These are phyloP conservation scores for Liparis tanakae DNA, from an alignment of 2,797 vertebrate species.

Conservation along the genomic window DNA sequence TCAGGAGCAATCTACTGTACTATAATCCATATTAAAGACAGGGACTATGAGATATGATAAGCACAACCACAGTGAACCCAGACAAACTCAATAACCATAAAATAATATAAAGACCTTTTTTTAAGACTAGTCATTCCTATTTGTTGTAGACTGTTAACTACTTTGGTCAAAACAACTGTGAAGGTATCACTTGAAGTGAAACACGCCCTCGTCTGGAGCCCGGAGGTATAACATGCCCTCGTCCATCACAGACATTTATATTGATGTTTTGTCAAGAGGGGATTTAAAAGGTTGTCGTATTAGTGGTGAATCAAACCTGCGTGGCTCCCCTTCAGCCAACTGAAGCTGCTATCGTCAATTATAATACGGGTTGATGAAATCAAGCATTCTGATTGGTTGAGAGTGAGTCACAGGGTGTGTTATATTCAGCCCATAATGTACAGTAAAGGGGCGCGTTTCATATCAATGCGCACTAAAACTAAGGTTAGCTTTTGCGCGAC, in stretches of 20 bases:
- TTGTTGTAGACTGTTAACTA: neutral
- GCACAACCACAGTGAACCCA: conserved; percentile 9
- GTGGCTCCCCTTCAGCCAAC: neutral
- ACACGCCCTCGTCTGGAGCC: neutral
- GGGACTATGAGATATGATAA: conserved; percentile 34
- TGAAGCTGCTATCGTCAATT: neutral
- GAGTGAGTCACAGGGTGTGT: no score
- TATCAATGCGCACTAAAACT: no score
- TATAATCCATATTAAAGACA: conserved; percentile 22
- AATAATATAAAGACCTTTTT: conserved; percentile 4
- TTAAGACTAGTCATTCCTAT: neutral
- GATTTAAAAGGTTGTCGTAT: neutral
- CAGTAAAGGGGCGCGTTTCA: no score
- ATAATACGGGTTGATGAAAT: no score
- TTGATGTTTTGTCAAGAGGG: neutral
- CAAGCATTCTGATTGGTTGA: no score
- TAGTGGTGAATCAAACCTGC: neutral
- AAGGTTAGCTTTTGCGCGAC: no score
- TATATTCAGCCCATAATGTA: no score
- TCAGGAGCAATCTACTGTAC: conserved; percentile 14
- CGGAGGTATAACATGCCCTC: no score
- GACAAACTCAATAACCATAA: conserved; percentile 1
- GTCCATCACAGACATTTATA: neutral
- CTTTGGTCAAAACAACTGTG: neutral
- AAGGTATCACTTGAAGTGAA: neutral